Conservation (phyloP, 2,113 vertebrate genomes). For the Monarcha castaneiventris region DNA sequence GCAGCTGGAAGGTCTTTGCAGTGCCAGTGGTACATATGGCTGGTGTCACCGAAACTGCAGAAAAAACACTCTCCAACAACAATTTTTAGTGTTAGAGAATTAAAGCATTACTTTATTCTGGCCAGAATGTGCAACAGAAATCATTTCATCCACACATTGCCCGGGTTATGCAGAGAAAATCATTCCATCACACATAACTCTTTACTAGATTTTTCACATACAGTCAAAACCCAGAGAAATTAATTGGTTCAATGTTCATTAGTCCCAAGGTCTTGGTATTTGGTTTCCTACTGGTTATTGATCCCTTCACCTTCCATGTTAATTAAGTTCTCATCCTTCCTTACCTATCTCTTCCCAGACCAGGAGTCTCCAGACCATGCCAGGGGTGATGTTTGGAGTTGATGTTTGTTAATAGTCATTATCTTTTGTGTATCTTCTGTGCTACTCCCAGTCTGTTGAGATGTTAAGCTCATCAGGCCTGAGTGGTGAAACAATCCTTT, state of each 20-base stretch:
- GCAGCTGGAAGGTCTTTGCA: not conserved
- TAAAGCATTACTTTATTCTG: not conserved
- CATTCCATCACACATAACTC: not conserved
- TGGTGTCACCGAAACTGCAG: fast-evolving
- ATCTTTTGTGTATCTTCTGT: not conserved
- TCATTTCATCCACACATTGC: not conserved
- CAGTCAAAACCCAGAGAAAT: not conserved
- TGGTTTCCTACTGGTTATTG: not conserved
- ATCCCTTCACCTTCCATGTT: not conserved
- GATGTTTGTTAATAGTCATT: not conserved
- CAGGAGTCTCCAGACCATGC: not conserved
- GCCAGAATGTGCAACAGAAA: not conserved
- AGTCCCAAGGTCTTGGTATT: not conserved
- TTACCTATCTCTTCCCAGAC: not conserved
- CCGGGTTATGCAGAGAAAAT: not conserved
- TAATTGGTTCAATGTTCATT: not conserved
- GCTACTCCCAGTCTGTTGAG: not conserved
- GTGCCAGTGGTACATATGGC: not conserved
- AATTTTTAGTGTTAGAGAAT: not conserved
- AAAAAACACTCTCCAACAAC: not conserved
- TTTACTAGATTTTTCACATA: not conserved
- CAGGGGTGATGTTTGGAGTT: not conserved
- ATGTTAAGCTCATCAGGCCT: not conserved
- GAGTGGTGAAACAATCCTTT: not conserved
- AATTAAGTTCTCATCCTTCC: not conserved